Percentiles rank a stretch among this genome's conserved stretches.
Conservation (phyloP, 1,140 invertebrate genomes). For the Sminthurinus signatus region DNA sequence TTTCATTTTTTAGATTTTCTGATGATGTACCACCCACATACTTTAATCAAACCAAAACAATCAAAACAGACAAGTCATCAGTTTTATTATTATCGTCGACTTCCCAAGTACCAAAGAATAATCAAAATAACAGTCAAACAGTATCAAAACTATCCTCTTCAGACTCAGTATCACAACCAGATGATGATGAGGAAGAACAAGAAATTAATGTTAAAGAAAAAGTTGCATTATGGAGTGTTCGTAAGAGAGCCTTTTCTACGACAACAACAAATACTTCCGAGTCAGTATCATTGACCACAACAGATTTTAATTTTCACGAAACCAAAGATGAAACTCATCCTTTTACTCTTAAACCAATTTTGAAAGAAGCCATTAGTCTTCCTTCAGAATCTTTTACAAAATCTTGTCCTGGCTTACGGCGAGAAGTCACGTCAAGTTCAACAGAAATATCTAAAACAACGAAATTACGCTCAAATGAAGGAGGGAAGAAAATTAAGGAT, state of each 20-base stretch:
- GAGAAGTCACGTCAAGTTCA: slow-evolving; percentile 15
- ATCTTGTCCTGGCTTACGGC: neutral
- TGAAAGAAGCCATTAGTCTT: slow-evolving; percentile 20
- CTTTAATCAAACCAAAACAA: slow-evolving; percentile 31
- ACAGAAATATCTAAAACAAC: slow-evolving; percentile 13
- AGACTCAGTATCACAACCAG: neutral
- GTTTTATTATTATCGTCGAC: neutral
- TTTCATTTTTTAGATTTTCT: too few species aligned
- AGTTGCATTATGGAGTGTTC: slow-evolving; percentile 27
- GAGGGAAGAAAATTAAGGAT: slow-evolving; percentile 57
- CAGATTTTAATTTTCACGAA: neutral
- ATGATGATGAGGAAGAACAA: slow-evolving; percentile 17
- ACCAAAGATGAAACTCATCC: neutral
- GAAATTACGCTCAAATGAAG: neutral
- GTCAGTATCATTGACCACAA: neutral
- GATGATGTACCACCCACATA: slow-evolving; percentile 27
- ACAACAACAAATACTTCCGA: neutral
- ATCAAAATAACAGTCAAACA: neutral
- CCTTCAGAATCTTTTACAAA: slow-evolving; percentile 14
- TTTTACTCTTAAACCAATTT: neutral
- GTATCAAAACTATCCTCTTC: neutral
- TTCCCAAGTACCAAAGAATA: neutral
- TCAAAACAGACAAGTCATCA: slow-evolving; percentile 31
- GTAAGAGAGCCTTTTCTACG: slow-evolving; percentile 7
- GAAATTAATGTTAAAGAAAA: slow-evolving; percentile 37